Conservation (phyloP, 1,140 invertebrate genomes). For the Sipha flava region DNA sequence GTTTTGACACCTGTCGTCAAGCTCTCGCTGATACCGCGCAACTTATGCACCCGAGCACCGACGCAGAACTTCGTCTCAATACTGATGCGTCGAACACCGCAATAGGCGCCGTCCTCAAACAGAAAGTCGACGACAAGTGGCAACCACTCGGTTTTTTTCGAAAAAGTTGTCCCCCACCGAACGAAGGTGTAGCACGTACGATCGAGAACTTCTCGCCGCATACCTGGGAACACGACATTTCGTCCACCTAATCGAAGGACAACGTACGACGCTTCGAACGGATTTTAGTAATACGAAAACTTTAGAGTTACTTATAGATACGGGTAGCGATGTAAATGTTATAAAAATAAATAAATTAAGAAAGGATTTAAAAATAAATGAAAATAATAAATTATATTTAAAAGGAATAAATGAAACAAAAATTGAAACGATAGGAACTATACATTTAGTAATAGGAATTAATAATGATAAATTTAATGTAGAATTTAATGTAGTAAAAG, state of each 20-base stretch:
- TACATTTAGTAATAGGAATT: too few species aligned
- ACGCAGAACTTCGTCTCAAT: background rate
- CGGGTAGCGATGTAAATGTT: too few species aligned
- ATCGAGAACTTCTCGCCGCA: background rate
- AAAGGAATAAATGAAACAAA: too few species aligned
- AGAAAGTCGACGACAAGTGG: background rate
- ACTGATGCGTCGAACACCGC: background rate
- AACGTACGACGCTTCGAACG: background rate
- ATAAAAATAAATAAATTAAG: too few species aligned
- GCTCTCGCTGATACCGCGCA: constrained; percentile 29
- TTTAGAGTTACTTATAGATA: too few species aligned
- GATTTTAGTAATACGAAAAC: too few species aligned
- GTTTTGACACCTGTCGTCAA: constrained; percentile 38
- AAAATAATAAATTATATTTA: too few species aligned
- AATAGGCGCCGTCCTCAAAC: background rate
- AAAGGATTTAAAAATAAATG: too few species aligned
- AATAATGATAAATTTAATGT: too few species aligned
- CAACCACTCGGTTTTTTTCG: constrained; percentile 40
- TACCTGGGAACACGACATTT: background rate
- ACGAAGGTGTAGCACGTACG: background rate
- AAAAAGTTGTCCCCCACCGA: constrained; percentile 18
- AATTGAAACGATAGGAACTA: too few species aligned
- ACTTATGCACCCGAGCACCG: constrained; percentile 27
- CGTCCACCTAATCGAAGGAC: background rate
- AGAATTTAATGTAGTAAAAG: too few species aligned